A percentile compares a stretch with the other conserved stretches of the same genome.
These are phyloP conservation scores for Cephalopachus bancanus DNA, from an alignment of 2,797 vertebrate genomes.

Conservation along the genomic window DNA sequence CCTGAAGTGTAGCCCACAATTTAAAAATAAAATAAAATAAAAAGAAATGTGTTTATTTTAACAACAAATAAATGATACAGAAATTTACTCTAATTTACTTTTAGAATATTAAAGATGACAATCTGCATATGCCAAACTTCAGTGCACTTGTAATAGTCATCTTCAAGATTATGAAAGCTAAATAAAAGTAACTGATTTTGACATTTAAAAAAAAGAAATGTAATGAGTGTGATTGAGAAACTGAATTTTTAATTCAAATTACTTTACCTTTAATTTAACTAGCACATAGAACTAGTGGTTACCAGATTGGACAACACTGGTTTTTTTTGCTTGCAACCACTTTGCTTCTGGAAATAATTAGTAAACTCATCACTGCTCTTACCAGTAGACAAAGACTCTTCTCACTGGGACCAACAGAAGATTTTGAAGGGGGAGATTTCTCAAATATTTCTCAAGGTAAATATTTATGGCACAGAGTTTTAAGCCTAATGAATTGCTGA, in stretches of 20 bases:
- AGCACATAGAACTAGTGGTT: background rate
- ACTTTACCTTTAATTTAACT: background rate
- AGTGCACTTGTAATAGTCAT: slow-evolving; percentile 78
- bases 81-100: slow-evolving; percentile 81
- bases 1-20: too few species aligned
- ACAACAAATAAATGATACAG: slow-evolving; percentile 71
- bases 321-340: background rate
- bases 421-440: background rate
- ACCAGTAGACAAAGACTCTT: background rate
- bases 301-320: background rate
- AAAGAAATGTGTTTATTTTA: slow-evolving; percentile 74
- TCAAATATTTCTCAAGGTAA: slow-evolving; percentile 2
- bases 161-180: slow-evolving; percentile 73
- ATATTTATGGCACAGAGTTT: background rate
- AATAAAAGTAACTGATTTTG: slow-evolving; percentile 70
- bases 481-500: background rate
- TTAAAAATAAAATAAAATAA: too few species aligned
- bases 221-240: background rate
- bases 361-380: background rate
- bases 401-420: background rate
- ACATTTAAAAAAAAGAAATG: background rate
- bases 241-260: background rate
- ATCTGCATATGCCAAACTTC: slow-evolving; percentile 81
- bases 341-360: background rate
- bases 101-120: slow-evolving; percentile 80